Base-by-base conservation (phyloP, 1,140 invertebrate genomes). In the Ooceraea biroi region DNA sequence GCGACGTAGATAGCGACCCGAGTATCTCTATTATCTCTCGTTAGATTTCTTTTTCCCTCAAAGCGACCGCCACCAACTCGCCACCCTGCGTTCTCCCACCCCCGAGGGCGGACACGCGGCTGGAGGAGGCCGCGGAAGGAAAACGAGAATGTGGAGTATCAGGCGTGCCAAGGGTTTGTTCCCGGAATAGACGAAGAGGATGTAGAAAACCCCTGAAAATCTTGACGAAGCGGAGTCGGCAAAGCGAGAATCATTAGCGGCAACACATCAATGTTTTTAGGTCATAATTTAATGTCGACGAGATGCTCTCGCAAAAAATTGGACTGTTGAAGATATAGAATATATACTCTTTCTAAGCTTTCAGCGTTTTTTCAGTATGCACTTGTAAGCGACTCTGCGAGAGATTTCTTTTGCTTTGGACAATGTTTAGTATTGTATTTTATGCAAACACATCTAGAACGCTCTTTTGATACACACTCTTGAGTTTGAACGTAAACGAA, bases 191-290 rank as follows among this genome's bases (percentile, higher is more conserved):
- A 65, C 12, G 73, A 65, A 27, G n/a, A 48, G 27, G 7, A 48
- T 63, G 58, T 65, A 65, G 44, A 25, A 65, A 44, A 27, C 14
- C 14, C 46, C n/a, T n/a, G 46, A 77, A 77, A 77, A 65, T 50
- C 58, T 77, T 25, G 60, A 76, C 73, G 8, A 65, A 65, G 58
- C n/a, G 27, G 10, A 46, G 41, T 52, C 41, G 60, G 73, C 58
- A 48, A 61, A 63, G 44, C 27, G 73, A 61, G 58, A 76, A 65
- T 77, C 27, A 77, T 77, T 77, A 77, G 27, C 60, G 58, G 19
- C n/a, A 27, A 65, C 60, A 50, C 14, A 30, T 76, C 27, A 63
- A 61, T 76, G 36, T 76, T 63, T 48, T 61, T 74, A 74, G 11
- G 4, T 7, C 25, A 30, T 46, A 5, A 48, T 48, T 48, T 41